These are phyloP conservation scores for Perca flavescens DNA, from an alignment of 2,113 vertebrate species.

Conservation along the genomic window DNA sequence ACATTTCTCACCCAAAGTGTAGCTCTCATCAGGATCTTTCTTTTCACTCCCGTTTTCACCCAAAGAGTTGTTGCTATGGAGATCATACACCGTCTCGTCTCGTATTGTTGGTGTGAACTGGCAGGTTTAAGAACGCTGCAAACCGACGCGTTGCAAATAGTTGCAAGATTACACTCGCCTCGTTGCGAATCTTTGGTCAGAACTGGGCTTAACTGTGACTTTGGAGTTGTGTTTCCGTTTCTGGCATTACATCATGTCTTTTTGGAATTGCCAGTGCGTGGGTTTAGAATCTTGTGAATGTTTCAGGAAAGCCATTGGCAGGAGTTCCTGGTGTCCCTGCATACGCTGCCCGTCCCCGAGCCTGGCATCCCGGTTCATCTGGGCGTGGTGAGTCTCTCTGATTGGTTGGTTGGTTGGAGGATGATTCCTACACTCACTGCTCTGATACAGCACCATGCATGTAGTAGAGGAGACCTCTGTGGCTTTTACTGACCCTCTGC, in stretches of 20 bases:
- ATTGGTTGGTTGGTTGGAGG: too few species aligned
- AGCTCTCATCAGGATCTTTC: neutral
- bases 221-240: neutral
- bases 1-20: neutral
- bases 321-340: conserved; percentile 91
- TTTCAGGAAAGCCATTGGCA: conserved; percentile 92
- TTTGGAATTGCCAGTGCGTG: neutral
- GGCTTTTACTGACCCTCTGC: neutral
- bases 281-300: conserved; percentile 23
- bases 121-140: too few species aligned
- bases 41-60: neutral
- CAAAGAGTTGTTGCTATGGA: too few species aligned
- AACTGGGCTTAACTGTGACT: neutral
- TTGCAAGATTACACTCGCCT: too few species aligned
- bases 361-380: conserved; percentile 92
- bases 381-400: conserved; percentile 87
- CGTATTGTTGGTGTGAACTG: too few species aligned
- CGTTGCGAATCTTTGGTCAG: too few species aligned
- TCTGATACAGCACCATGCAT: too few species aligned
- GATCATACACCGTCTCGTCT: too few species aligned
- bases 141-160: too few species aligned
- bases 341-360: conserved; percentile 90
- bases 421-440: too few species aligned
- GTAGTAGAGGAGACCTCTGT: neutral
- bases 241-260: neutral